Evolutionary conservation across 2,888 invertebrate species (phyloP), one percentile per base, ranked within the genome.

Genomic region (Tetropium fuscum): DNA sequence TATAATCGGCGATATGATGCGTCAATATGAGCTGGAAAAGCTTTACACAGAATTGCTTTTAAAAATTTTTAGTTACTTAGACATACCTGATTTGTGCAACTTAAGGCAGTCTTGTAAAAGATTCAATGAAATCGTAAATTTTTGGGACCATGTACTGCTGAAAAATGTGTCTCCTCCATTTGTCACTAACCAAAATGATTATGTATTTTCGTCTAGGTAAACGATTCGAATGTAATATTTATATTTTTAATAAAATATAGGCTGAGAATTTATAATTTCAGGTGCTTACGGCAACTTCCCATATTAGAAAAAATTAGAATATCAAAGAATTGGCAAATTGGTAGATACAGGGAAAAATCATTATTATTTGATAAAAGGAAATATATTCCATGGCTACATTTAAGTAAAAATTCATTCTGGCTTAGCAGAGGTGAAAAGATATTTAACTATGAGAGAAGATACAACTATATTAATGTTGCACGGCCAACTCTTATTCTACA

Each of bases 261-360:
- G n/a, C n/a, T n/a, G n/a, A n/a, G n/a, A n/a, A 22, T 34, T 30
- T 22, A 51, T 20, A 19, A 40, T 63, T 63, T 18, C 45, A 71
- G 69, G 45, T 72, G 72, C 51, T 34, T 22, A 13, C 34, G 43
- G 25, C 22, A 36, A 20, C 34, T 66, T 18, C 27, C 54, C 1
- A 34, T 44, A 6, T 51, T 63, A 8, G 63, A 66, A 19, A 60
- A 63, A 54, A 13, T 61, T 2, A 34, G 63, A 25, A 79, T 84
- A 40, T 81, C 81, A 0, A 73, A 80, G n/a, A 87, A 88, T 70
- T 88, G 88, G 88, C 71, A 81, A n/a, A 78, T 77, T 41, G 88
- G 87, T 1, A 78, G 78, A 44, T 88, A 85, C 68, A 73, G 77
- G 8, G 85, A 85, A 62, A 79, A 77, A 20, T 73, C 80, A 8